Base-by-base conservation (phyloP, 2,888 invertebrate species). In the Dicranocentrus wangi region DNA sequence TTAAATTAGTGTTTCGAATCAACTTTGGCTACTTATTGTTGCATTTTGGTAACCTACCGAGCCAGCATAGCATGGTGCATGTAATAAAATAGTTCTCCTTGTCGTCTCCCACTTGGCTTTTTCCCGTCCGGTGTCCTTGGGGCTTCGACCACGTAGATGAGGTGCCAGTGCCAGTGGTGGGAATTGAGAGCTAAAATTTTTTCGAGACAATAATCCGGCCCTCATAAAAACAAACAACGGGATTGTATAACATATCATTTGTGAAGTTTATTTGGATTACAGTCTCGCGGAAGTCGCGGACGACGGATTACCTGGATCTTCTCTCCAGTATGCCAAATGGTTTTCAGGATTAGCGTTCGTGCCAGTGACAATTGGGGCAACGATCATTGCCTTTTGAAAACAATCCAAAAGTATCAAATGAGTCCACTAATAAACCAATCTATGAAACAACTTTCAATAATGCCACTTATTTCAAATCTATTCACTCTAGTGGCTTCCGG, bases 81-180 rank as follows among this genome's bases (percentile, higher is more conserved):
- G 87, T 93, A 94, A 87, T 93, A 94, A 90, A 94, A 94, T 19
- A 94, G 90, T 87, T 94, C 94, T 0, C 94, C 94, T 1, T 94
- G 91, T 7, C 94, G 51, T 94, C 92, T 85, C 91, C 90, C 15
- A 85, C 85, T 0, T 5, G 15, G 19, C 3, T 91, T 89, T 32
- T n/a, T n/a, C n/a, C n/a, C n/a, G n/a, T n/a, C n/a, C 5, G 39
- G 39, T 5, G 47, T 2, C 10, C 2, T 89, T 0, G 93, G 92
- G 0, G 86, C 87, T 85, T 93, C 93, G 88, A 93, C 93, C 0
- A 95, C 95, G 88, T 95, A 95, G 1, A 95, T 95, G 85, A 95
- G 90, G 88, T 96, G 95, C 95, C 95, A 95, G 88, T 95, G 95
- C 95, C 95, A 96, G 88, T 96, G 95, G 88, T 95, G 95, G 68